These are phyloP conservation scores for Drosophila subsilvestris DNA, from an alignment of 2,888 invertebrate species.

Conservation along the genomic window DNA sequence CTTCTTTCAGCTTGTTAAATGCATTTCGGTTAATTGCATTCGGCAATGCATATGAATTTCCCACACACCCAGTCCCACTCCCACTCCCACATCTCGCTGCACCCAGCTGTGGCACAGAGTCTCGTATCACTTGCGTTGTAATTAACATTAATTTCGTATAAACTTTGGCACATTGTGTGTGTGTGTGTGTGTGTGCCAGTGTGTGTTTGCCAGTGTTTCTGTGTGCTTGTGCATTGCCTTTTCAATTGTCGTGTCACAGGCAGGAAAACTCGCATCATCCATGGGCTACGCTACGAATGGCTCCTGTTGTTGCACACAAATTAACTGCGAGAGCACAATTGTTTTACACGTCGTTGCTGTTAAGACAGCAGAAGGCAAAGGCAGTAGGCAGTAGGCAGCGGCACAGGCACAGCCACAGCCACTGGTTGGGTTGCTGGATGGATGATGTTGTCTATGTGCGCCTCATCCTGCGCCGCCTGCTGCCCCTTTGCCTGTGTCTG, in stretches of 20 bases:
- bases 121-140: constrained; percentile 37
- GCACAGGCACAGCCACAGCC: neutral
- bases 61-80: neutral
- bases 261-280: constrained; percentile 1
- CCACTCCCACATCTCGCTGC: constrained; percentile 32
- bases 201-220: neutral
- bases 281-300: neutral
- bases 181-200: constrained; percentile 31
- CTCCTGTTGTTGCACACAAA: constrained; percentile 54
- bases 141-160: constrained; percentile 67
- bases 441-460: neutral
- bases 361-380: neutral
- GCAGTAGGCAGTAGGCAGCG: neutral
- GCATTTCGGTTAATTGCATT: constrained; percentile 44
- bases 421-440: neutral
- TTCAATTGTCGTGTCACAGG: constrained; percentile 44
- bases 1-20: constrained; percentile 42
- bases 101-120: constrained; percentile 12
- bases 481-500: neutral
- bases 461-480: too few relatives aligned
- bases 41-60: constrained; percentile 2
- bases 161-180: constrained; percentile 60
- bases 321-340: constrained; percentile 68
- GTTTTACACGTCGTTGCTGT: constrained; percentile 58
- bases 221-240: constrained; percentile 14